These are phyloP conservation scores for Clytia hemisphaerica DNA, from an alignment of 30 jellyfish, hydroid and myxozoan species.

Conservation along the genomic window DNA sequence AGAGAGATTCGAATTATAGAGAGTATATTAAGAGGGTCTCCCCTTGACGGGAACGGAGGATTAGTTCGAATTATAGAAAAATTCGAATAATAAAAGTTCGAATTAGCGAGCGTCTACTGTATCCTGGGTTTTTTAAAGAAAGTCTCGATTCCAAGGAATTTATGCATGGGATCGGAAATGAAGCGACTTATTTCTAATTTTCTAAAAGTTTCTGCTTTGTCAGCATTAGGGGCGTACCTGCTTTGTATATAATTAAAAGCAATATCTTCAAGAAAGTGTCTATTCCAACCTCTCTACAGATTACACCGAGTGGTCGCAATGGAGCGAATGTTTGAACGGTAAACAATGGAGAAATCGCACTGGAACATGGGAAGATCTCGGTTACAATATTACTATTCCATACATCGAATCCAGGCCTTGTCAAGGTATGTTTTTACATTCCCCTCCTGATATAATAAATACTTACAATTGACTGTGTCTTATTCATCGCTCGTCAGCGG, in stretches of 20 bases:
- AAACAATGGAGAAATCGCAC: slow-evolving; percentile 67
- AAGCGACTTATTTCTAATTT: neutral
- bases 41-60: too few relatives aligned
- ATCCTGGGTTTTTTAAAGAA: too few relatives aligned
- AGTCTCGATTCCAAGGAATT: neutral
- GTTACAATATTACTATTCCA: slow-evolving; percentile 31
- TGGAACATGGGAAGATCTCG: slow-evolving; percentile 54
- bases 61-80: too few relatives aligned
- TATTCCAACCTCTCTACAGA: slow-evolving; percentile 4
- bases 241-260: neutral
- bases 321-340: slow-evolving; percentile 95
- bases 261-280: neutral
- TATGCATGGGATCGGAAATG: neutral
- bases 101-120: too few relatives aligned
- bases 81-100: too few relatives aligned
- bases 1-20: too few relatives aligned
- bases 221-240: neutral
- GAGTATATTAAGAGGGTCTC: too few relatives aligned
- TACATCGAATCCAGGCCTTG: slow-evolving; percentile 72
- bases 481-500: too few relatives aligned
- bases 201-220: neutral
- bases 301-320: slow-evolving; percentile 62
- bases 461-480: too few relatives aligned
- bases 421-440: slow-evolving; percentile 55
- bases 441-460: neutral